These are phyloP conservation scores for Spodoptera picta DNA, from an alignment of 2,888 invertebrate species.

Conservation along the genomic window DNA sequence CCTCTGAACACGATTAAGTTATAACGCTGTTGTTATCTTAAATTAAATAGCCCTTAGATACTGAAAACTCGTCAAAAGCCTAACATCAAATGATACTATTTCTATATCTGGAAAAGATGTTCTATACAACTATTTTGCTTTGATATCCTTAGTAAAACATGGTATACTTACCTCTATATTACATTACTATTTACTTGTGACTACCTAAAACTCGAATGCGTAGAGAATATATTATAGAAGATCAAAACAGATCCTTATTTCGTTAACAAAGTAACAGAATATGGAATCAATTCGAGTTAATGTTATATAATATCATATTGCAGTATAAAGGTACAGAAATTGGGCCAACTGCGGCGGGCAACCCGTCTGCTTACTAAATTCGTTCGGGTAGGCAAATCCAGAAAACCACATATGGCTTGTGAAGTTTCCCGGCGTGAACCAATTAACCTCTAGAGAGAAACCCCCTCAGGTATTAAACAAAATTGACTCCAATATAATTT, in stretches of 20 bases:
- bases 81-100: slow-evolving; percentile 23
- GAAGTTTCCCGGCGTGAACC: slow-evolving; percentile 73
- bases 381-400: slow-evolving; percentile 70
- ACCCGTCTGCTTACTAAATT: slow-evolving; percentile 66
- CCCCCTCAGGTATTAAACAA: slow-evolving; percentile 72
- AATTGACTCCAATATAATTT: slow-evolving; percentile 81
- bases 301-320: slow-evolving; percentile 65
- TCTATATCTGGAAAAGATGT: slow-evolving; percentile 10
- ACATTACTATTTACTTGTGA: slow-evolving; percentile 12
- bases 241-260: slow-evolving; percentile 32
- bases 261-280: slow-evolving; percentile 53
- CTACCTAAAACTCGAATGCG: slow-evolving; percentile 14
- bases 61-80: background rate
- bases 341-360: slow-evolving; percentile 50
- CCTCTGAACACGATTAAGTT: background rate
- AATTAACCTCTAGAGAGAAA: slow-evolving; percentile 74
- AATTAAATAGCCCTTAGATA: slow-evolving; percentile 11
- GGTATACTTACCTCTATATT: too few species aligned
- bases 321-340: slow-evolving; percentile 62
- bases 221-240: slow-evolving; percentile 22
- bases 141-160: slow-evolving; percentile 4
- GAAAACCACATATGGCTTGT: slow-evolving; percentile 78
- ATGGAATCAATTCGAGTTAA: slow-evolving; percentile 60
- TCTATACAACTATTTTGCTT: background rate
- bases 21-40: slow-evolving; percentile 15